Conservation (phyloP, 2,797 vertebrate species). For the Alca torda region DNA sequence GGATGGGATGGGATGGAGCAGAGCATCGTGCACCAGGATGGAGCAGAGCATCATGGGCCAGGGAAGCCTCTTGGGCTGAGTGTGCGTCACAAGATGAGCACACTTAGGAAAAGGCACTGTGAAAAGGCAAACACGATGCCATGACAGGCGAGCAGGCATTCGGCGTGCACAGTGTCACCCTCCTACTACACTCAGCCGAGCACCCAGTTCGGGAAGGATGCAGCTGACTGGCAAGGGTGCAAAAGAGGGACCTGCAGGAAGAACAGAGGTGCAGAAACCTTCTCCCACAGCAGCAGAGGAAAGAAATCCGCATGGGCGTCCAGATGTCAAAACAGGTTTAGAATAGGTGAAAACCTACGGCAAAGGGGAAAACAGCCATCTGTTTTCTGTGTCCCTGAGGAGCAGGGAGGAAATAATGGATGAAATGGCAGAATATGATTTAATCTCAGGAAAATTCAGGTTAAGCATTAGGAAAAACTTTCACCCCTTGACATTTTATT, state of each 20-base stretch:
- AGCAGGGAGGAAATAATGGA: not conserved
- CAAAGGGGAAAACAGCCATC: not conserved
- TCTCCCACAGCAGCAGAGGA: not conserved
- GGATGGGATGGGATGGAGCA: not conserved
- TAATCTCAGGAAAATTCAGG: not conserved
- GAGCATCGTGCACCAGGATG: not conserved
- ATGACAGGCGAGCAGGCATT: accelerated
- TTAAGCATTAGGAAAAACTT: not conserved
- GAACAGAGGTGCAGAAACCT: not conserved
- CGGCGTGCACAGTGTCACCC: accelerated
- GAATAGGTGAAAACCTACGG: not conserved
- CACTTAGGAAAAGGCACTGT: accelerated
- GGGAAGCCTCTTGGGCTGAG: not conserved
- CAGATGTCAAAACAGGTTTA: not conserved
- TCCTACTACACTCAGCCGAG: accelerated
- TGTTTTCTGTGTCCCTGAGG: not conserved
- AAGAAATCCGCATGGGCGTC: not conserved
- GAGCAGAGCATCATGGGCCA: not conserved
- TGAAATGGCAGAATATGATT: not conserved
- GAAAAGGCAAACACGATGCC: not conserved
- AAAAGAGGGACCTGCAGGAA: not conserved
- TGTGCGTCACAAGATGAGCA: not conserved
- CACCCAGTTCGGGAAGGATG: not conserved
- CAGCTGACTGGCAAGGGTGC: not conserved
- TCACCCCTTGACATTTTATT: not conserved